Evolutionary conservation across 1,140 invertebrate genomes (phyloP).

Genomic region (Apocrypta bakeri): DNA sequence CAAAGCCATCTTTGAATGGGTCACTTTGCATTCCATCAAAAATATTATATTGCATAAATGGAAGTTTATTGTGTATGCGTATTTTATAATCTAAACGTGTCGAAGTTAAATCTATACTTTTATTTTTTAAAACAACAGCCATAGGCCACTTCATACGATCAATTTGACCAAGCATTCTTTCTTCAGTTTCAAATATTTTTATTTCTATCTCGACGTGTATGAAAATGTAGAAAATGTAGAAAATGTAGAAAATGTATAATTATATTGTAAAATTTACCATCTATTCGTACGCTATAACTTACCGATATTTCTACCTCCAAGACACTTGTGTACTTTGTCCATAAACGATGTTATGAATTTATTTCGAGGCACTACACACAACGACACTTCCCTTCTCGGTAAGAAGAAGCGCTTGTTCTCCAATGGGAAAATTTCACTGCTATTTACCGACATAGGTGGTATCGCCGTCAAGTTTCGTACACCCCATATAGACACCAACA

Average conservation of each 20-base stretch:
- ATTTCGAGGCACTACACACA: slow-evolving; percentile 64
- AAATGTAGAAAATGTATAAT: neutral
- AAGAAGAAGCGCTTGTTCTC: slow-evolving; percentile 37
- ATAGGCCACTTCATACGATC: slow-evolving; percentile 23
- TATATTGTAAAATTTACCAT: neutral
- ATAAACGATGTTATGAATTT: slow-evolving; percentile 55
- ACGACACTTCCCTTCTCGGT: neutral
- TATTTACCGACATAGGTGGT: slow-evolving; percentile 31
- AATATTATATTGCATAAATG: slow-evolving; percentile 54
- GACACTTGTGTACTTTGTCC: slow-evolving; percentile 55
- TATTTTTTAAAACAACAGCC: slow-evolving; percentile 62
- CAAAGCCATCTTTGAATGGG: slow-evolving; percentile 51
- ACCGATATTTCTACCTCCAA: slow-evolving; percentile 40
- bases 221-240: neutral
- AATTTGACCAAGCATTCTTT: slow-evolving; percentile 58
- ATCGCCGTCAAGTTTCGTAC: slow-evolving; percentile 58
- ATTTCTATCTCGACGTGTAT: slow-evolving; percentile 33
- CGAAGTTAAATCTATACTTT: slow-evolving; percentile 44
- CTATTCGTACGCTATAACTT: neutral
- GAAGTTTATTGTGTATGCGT: slow-evolving; percentile 57
- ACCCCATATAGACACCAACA: slow-evolving; percentile 61
- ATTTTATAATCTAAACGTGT: slow-evolving; percentile 65
- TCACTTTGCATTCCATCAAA: neutral
- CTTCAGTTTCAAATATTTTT: slow-evolving; percentile 60
- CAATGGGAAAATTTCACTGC: slow-evolving; percentile 10